Evolutionary conservation across 2,113 vertebrate genomes (phyloP).

Genomic region (Orthonyx spaldingii): DNA sequence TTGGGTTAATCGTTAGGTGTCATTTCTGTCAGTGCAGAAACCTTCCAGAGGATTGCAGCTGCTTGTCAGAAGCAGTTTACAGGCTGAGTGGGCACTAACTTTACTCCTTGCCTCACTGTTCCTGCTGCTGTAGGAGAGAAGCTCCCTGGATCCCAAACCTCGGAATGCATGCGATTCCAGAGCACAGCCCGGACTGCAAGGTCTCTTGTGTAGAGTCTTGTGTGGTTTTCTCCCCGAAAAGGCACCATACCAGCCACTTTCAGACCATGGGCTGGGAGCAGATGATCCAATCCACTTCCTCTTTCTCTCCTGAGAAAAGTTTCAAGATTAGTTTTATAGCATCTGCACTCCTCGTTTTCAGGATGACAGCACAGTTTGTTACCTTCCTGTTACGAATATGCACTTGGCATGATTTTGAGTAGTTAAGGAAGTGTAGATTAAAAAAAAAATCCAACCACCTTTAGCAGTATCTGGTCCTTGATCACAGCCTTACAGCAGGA

Average conservation of each 20-base stretch:
- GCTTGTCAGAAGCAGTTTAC: background rate
- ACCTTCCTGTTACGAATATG: constrained; percentile 7
- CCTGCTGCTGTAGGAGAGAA: background rate
- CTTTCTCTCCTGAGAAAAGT: background rate
- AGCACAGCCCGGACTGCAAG: background rate
- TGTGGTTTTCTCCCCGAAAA: background rate
- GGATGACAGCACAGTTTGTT: background rate
- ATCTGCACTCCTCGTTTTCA: background rate
- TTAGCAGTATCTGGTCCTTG: background rate
- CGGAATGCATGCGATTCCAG: fast-evolving
- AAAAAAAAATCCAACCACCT: background rate
- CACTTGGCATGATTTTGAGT: background rate
- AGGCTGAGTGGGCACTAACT: background rate
- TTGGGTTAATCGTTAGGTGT: background rate
- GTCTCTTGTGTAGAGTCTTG: background rate
- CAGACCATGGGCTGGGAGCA: background rate
- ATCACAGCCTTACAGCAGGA: background rate
- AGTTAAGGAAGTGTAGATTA: constrained; percentile 12
- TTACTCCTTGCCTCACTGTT: background rate
- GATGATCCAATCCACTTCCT: background rate
- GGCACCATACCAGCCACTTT: background rate
- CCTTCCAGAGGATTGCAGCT: background rate
- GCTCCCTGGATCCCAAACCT: fast-evolving
- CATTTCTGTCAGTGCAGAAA: background rate
- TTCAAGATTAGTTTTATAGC: background rate